These are phyloP conservation scores for Drosophila aff. DNA, from an alignment of 1,140 invertebrate genomes.

Conservation along the genomic window DNA sequence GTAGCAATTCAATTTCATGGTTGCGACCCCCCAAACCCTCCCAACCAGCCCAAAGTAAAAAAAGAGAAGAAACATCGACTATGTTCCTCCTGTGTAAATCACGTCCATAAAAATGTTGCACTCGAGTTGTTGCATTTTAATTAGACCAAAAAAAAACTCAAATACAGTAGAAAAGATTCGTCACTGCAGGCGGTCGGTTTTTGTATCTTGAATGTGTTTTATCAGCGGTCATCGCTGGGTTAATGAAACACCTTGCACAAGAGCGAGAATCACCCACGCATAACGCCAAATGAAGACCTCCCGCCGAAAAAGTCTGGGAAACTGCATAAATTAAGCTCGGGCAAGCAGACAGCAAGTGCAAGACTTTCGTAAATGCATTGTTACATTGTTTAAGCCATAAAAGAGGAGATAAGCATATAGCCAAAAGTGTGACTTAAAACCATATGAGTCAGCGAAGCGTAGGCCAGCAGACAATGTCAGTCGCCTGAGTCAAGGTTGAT, in stretches of 20 bases:
- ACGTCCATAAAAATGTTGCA: slow-evolving; percentile 68
- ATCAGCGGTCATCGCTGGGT: slow-evolving; percentile 48
- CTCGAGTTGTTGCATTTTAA: slow-evolving; percentile 68
- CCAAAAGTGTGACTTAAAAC: slow-evolving; percentile 67
- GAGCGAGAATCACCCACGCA: slow-evolving; percentile 63
- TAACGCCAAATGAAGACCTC: slow-evolving; percentile 34
- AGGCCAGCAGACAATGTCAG: slow-evolving; percentile 27
- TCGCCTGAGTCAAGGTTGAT: background rate
- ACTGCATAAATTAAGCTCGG: slow-evolving; percentile 68
- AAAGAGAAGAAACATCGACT: slow-evolving; percentile 22
- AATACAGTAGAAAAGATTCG: background rate
- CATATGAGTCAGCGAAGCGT: slow-evolving; percentile 68
- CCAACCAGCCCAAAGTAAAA: background rate
- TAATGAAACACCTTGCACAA: slow-evolving; percentile 49
- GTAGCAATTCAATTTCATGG: slow-evolving; percentile 83
- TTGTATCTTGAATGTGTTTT: slow-evolving; percentile 37
- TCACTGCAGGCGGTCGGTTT: slow-evolving; percentile 34
- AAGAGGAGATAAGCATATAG: background rate
- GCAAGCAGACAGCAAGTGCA: slow-evolving; percentile 18
- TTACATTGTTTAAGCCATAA: slow-evolving; percentile 32
- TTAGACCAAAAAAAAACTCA: slow-evolving; percentile 37
- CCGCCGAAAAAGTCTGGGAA: slow-evolving; percentile 54
- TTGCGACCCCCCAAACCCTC: slow-evolving; percentile 30
- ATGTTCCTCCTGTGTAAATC: slow-evolving; percentile 53
- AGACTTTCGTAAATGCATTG: slow-evolving; percentile 46